These are phyloP conservation scores for Sterrhoptilus dennistouni DNA, from an alignment of 2,113 vertebrate species.

Conservation along the genomic window DNA sequence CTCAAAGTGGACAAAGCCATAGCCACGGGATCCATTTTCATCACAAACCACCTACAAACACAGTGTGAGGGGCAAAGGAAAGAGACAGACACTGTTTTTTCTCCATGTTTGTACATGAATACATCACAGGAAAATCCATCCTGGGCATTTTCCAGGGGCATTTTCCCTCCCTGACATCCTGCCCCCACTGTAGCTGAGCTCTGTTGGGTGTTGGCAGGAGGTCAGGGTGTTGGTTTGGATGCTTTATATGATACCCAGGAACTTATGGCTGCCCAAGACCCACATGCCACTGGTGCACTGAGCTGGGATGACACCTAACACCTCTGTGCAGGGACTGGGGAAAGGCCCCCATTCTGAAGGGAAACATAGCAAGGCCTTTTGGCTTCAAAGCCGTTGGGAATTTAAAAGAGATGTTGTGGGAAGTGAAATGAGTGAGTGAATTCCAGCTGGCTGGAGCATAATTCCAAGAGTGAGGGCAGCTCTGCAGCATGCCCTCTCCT, in stretches of 20 bases:
- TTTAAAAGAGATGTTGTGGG: background rate
- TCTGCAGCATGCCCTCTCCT: background rate
- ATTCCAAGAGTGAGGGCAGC: background rate
- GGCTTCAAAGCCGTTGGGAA: background rate
- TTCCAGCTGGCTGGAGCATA: background rate
- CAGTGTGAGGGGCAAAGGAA: accelerated
- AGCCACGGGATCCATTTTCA: constrained; percentile 93
- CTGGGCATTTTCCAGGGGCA: background rate
- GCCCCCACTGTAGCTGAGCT: background rate
- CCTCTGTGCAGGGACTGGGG: background rate
- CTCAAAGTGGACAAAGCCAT: constrained; percentile 97
- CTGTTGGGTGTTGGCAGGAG: background rate
- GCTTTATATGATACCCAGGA: background rate
- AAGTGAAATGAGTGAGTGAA: background rate
- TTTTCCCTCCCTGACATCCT: background rate
- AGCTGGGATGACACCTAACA: background rate
- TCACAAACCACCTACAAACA: constrained; percentile 88
- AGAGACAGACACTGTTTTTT: background rate
- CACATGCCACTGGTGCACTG: accelerated
- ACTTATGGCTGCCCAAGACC: background rate
- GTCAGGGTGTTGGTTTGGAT: background rate
- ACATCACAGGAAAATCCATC: background rate
- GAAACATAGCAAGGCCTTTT: background rate
- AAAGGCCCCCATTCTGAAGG: background rate
- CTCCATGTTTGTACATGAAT: accelerated